These are phyloP conservation scores for Monochamus alternatus DNA, from an alignment of 2,888 invertebrate species.

Conservation along the genomic window DNA sequence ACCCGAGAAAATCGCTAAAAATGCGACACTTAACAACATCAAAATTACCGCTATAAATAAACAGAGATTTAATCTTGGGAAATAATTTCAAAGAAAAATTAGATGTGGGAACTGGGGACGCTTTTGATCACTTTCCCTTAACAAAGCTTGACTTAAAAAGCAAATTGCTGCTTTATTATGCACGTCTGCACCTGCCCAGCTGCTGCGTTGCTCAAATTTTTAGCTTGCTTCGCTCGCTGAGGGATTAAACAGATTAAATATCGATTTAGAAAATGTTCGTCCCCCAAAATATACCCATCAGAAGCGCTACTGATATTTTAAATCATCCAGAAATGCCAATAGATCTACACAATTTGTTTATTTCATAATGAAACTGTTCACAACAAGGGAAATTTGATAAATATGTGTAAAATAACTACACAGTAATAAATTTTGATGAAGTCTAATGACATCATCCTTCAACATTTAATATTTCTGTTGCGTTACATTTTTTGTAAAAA, in stretches of 20 bases:
- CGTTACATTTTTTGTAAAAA: no score
- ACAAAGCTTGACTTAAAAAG: slow-evolving; percentile 4
- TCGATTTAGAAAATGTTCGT: no score
- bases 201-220: slow-evolving; percentile 19
- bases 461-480: no score
- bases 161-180: slow-evolving; percentile 24
- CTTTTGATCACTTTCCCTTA: neutral
- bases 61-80: neutral
- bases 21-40: neutral
- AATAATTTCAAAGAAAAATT: slow-evolving; percentile 6
- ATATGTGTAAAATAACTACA: no score
- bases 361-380: no score
- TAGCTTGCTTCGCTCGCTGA: neutral
- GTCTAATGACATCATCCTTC: no score
- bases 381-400: no score
- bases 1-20: neutral
- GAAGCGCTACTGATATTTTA: no score
- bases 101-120: slow-evolving; percentile 10
- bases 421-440: no score
- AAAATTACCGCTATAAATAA: neutral
- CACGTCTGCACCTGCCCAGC: slow-evolving; percentile 30
- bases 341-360: no score
- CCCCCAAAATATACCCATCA: no score
- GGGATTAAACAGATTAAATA: neutral
- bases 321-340: no score